Evolutionary conservation across 2,113 vertebrate species (phyloP).

Genomic region (Mastomys coucha): DNA sequence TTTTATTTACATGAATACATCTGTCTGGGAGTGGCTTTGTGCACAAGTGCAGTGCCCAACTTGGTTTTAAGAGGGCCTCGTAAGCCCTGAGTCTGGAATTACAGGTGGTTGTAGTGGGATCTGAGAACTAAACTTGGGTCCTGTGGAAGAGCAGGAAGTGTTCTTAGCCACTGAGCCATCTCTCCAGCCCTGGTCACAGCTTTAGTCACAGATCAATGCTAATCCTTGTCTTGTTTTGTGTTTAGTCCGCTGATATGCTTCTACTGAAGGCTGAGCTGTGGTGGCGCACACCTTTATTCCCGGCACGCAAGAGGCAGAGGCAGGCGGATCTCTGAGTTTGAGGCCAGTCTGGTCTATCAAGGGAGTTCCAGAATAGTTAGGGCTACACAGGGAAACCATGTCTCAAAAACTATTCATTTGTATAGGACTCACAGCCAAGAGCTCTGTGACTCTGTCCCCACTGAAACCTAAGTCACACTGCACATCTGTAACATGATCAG

Average conservation of each 20-base stretch:
- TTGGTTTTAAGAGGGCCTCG: background rate
- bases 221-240: background rate
- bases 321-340: background rate
- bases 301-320: background rate
- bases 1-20: background rate
- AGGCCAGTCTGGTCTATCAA: too few species aligned
- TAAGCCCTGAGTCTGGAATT: background rate
- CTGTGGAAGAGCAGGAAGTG: background rate
- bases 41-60: background rate
- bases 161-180: background rate
- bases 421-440: background rate
- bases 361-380: background rate
- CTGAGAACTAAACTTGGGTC: background rate
- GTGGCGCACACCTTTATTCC: background rate
- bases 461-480: rapidly evolving
- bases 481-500: rapidly evolving
- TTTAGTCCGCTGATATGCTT: background rate
- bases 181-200: background rate
- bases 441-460: background rate
- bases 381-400: background rate
- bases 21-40: background rate
- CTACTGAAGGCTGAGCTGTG: background rate
- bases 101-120: too few species aligned
- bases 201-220: background rate
- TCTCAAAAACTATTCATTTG: background rate